Evolutionary conservation across 2,113 vertebrate genomes (phyloP).

Genomic region (Lagenorhynchus albirostris): DNA sequence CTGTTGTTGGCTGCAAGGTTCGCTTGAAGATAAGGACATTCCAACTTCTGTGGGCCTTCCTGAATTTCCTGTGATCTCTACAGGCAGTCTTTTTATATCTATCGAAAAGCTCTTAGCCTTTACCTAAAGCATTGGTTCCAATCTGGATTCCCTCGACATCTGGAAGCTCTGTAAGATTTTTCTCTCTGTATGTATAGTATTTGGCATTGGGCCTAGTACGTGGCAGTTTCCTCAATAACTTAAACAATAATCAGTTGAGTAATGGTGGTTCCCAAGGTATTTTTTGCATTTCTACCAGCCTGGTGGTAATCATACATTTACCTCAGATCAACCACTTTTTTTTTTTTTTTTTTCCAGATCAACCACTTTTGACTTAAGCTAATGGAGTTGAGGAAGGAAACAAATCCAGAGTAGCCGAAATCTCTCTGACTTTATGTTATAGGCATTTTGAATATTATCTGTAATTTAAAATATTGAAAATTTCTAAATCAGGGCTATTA

Average conservation of each 20-base stretch:
- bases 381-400: background rate
- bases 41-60: background rate
- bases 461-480: background rate
- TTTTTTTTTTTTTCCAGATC: background rate
- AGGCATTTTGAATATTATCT: background rate
- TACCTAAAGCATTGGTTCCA: background rate
- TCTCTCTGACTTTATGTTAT: background rate
- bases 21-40: background rate
- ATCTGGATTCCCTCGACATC: background rate
- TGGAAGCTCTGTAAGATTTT: background rate
- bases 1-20: background rate
- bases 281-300: slow-evolving; percentile 15
- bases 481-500: background rate
- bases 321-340: background rate
- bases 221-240: background rate
- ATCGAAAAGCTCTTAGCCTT: background rate
- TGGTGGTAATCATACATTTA: background rate
- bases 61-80: background rate
- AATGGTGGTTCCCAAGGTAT: background rate
- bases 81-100: background rate
- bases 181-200: background rate
- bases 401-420: background rate
- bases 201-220: background rate
- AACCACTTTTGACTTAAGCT: background rate
- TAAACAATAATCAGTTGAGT: background rate